Conservation (phyloP, 2,888 invertebrate species). For the Hesperia comma region DNA sequence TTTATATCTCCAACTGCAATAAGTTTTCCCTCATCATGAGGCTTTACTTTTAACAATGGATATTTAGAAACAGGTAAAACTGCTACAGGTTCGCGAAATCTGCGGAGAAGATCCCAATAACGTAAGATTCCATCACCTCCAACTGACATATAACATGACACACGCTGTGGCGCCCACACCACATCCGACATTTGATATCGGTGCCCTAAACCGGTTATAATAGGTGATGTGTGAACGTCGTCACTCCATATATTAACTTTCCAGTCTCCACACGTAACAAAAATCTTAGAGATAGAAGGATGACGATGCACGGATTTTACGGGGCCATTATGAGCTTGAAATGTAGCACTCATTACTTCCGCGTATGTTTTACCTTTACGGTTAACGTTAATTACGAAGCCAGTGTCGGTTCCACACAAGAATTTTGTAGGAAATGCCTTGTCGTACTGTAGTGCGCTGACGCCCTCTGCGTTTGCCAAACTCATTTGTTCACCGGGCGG, state of each 20-base stretch:
- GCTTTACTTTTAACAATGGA: constrained; percentile 84
- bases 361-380: constrained; percentile 86
- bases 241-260: constrained; percentile 87
- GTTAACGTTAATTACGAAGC: constrained; percentile 83
- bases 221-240: constrained; percentile 77
- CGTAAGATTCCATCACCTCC: constrained; percentile 87
- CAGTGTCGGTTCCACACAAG: constrained; percentile 65
- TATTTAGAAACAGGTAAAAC: constrained; percentile 82
- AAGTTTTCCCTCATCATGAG: constrained; percentile 85
- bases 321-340: constrained; percentile 83
- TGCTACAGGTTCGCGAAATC: constrained; percentile 86
- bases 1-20: constrained; percentile 86
- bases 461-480: constrained; percentile 81
- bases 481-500: constrained; percentile 71
- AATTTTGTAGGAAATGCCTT: constrained; percentile 85
- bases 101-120: constrained; percentile 91
- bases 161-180: constrained; percentile 63
- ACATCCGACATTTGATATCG: constrained; percentile 56
- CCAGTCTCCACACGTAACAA: constrained; percentile 87
- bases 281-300: constrained; percentile 86
- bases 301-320: constrained; percentile 86
- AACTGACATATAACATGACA: constrained; percentile 65
- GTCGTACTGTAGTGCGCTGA: constrained; percentile 87
- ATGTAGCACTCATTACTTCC: constrained; percentile 84
- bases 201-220: constrained; percentile 56